These are phyloP conservation scores for Nixonia krombeini DNA, from an alignment of 1,140 invertebrate genomes.

Conservation along the genomic window DNA sequence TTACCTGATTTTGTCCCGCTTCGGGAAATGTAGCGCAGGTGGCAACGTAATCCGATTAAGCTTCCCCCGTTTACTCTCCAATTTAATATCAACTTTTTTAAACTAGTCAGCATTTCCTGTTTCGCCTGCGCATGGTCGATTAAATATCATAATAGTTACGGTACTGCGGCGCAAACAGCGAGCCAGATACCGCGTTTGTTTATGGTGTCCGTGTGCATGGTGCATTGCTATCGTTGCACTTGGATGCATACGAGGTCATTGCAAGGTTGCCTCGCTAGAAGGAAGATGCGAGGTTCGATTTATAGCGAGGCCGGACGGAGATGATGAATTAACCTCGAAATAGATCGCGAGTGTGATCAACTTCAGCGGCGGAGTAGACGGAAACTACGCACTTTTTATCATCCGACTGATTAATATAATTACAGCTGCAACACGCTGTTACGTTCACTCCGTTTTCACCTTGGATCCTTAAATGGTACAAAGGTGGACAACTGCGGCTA, in stretches of 20 bases:
- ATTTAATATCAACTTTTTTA: too few relatives aligned
- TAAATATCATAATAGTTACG: conserved; percentile 41
- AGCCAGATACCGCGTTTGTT: conserved; percentile 48
- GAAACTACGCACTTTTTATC: conserved; percentile 17
- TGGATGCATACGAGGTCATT: conserved; percentile 68
- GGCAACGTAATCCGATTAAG: too few relatives aligned
- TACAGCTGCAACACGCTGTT: background rate
- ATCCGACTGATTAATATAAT: conserved; percentile 3
- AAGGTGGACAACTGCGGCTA: too few relatives aligned
- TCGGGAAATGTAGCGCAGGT: too few relatives aligned
- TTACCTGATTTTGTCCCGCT: too few relatives aligned
- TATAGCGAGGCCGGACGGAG: conserved; percentile 28
- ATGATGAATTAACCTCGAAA: conserved; percentile 35
- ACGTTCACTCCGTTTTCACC: too few relatives aligned
- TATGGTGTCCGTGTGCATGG: conserved; percentile 49
- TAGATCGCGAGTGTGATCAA: conserved; percentile 42
- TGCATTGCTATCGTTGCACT: conserved; percentile 53
- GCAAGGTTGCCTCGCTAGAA: conserved; percentile 66
- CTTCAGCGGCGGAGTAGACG: conserved; percentile 17
- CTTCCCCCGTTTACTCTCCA: too few relatives aligned
- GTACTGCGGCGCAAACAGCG: conserved; percentile 35
- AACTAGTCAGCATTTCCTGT: too few relatives aligned
- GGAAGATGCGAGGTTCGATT: conserved; percentile 40
- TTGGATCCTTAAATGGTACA: too few relatives aligned
- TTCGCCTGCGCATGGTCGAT: too few relatives aligned